Base-by-base conservation (phyloP, 2,797 vertebrate genomes). In the Astyanax mexicanus region DNA sequence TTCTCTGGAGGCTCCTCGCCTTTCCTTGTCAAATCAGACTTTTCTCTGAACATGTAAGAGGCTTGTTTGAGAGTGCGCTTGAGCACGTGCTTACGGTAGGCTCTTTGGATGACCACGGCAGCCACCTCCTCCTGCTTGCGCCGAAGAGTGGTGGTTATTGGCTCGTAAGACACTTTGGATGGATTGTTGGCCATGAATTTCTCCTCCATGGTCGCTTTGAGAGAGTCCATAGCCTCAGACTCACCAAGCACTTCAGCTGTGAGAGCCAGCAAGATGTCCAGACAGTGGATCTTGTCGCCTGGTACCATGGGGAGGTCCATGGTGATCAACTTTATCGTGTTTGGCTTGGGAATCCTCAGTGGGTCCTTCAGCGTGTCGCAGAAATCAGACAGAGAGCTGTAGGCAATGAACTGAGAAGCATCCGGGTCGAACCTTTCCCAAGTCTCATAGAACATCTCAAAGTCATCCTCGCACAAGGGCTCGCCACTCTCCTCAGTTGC, bases 401-500 rank as follows among this genome's bases (percentile, higher is more conserved):
- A 98, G 0, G 88, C 88, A 0, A 99, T 95, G 82, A 97, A 99
- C 85, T 98, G 97, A 0, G 97, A 96, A n/a, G 96, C 97, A 0
- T 94, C 92, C 0, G 95, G 95, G 81, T 99, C 98, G 0, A 98
- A 99, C 86, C 97, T 99, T 91, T 99, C 96, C 98, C 97, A 99
- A 0, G 92, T 98, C 86, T 98, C 96, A 0, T 97, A 98, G 81
- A 99, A 98, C 97, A 98, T 98, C 75, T 99, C 97, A 0, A 98
- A 98, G 87, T 99, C 97, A 0, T 98, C 96, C 79, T 98, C 97
- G 0, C 95, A 92, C 0, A 98, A 90, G 0, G 95, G 96, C 45
- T 98, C 96, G 0, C 89, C 75, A 81, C 96, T 98, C 83, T 98
- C 96, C 86, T 99, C 97, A 0, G 96, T 98, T 49, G 96, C 96